A percentile compares a stretch with the other conserved stretches of the same genome.
phyloP scores from a whole-genome alignment of 2,113 vertebrate species.

The Tautogolabrus adspersus region DNA sequence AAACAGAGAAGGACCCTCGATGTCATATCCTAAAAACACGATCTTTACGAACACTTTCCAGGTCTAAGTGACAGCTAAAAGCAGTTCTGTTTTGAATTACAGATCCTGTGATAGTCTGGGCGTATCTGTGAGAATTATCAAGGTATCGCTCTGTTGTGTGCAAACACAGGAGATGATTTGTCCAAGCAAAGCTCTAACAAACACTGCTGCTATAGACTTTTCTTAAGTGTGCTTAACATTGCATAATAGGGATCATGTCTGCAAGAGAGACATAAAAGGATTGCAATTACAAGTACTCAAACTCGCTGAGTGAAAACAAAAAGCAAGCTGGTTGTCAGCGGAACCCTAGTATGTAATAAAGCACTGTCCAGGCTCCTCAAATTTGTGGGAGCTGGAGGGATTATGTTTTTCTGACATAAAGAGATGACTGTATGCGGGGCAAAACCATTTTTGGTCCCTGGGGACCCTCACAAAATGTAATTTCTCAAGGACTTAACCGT shows the following conservation, averaged over 20 bases:
- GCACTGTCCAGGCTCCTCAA: conserved; percentile 54
- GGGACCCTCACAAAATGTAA: conserved; percentile 64
- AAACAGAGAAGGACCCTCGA: conserved; percentile 1
- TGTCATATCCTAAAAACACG: conserved; percentile 5
- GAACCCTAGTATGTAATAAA: conserved; percentile 68
- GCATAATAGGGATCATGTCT: conserved; percentile 59
- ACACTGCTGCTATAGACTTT: conserved; percentile 30
- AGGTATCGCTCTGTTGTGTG: neutral
- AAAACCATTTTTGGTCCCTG: conserved; percentile 50
- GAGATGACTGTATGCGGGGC: conserved; percentile 53
- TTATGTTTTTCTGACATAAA: conserved; percentile 73
- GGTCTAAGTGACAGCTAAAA: conserved; percentile 1
- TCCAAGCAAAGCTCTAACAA: conserved; percentile 32
- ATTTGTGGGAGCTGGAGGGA: conserved; percentile 56
- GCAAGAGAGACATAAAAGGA: conserved; percentile 53
- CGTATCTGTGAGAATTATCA: conserved; percentile 11
- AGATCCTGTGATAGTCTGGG: neutral
- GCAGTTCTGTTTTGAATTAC: neutral
- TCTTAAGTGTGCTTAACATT: conserved; percentile 58
- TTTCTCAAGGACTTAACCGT: conserved; percentile 64
- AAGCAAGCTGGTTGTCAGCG: conserved; percentile 63
- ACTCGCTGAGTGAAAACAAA: conserved; percentile 76
- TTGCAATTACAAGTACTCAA: conserved; percentile 53
- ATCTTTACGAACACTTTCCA: conserved; percentile 7
- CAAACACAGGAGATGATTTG: conserved; percentile 31